These are phyloP conservation scores for Etheostoma cragini DNA, from an alignment of 2,113 vertebrate genomes.

Conservation along the genomic window DNA sequence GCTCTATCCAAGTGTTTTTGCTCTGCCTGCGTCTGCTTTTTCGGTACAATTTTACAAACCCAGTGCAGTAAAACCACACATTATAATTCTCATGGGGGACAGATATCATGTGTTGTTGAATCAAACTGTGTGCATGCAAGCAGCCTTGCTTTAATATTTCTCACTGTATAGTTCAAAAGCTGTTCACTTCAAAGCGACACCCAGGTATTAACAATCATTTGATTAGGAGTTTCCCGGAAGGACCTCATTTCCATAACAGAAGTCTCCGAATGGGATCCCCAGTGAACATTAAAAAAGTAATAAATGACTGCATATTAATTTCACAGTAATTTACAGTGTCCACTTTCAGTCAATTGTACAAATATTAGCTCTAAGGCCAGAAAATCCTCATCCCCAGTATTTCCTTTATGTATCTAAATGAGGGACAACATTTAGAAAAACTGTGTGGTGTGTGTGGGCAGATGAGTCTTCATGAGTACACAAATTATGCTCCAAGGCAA, in stretches of 20 bases:
- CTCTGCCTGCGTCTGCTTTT: neutral
- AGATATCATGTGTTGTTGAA: slow-evolving; percentile 48
- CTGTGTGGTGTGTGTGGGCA: slow-evolving; percentile 47
- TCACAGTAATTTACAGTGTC: neutral
- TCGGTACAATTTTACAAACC: neutral
- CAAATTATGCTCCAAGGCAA: slow-evolving; percentile 38
- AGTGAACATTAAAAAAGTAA: slow-evolving; percentile 16
- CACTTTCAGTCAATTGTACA: neutral
- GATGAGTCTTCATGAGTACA: slow-evolving; percentile 34
- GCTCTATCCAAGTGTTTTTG: neutral
- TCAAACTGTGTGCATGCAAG: slow-evolving; percentile 23
- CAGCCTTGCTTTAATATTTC: slow-evolving; percentile 17
- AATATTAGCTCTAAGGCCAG: neutral
- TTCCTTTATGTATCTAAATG: slow-evolving; percentile 29
- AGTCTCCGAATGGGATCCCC: neutral
- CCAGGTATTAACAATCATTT: slow-evolving; percentile 47
- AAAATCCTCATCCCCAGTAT: neutral
- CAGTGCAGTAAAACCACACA: slow-evolving; percentile 17
- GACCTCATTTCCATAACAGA: slow-evolving; percentile 38
- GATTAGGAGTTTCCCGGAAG: slow-evolving; percentile 33
- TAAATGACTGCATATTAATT: slow-evolving; percentile 7
- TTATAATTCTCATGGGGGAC: slow-evolving; percentile 15
- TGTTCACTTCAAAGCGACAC: slow-evolving; percentile 50
- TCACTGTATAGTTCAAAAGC: slow-evolving; percentile 36
- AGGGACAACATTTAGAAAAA: slow-evolving; percentile 21